Percentiles rank a stretch among this genome's conserved stretches.
Evolutionary conservation across 2,888 invertebrate species (phyloP).

Genomic region (Vanessa cardui): DNA sequence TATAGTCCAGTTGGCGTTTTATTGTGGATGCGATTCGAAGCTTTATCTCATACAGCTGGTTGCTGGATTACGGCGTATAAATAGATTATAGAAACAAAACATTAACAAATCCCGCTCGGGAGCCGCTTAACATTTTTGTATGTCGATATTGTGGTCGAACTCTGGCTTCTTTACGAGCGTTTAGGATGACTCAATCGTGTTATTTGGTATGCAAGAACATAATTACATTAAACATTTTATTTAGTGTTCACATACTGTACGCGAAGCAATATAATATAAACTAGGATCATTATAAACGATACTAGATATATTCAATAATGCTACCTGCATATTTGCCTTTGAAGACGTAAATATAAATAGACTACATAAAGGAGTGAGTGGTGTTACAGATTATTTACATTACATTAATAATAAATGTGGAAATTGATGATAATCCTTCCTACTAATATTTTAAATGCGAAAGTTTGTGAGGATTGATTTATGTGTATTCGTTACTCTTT

Average conservation of each 20-base stretch:
- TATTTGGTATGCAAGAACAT: conserved; percentile 10
- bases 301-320: background rate
- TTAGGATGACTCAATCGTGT: conserved; percentile 15
- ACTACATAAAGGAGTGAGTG: background rate
- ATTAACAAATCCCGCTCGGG: conserved; percentile 54
- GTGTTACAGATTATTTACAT: background rate
- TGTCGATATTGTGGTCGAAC: conserved; percentile 20
- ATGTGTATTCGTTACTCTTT: too few species aligned
- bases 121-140: conserved; percentile 32
- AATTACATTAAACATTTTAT: background rate
- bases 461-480: too few species aligned
- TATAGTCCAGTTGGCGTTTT: conserved; percentile 65
- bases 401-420: too few species aligned
- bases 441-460: too few species aligned
- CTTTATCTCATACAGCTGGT: conserved; percentile 77
- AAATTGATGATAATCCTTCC: too few species aligned
- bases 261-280: background rate
- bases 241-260: background rate
- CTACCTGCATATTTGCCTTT: too few species aligned
- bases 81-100: conserved; percentile 74
- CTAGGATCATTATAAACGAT: too few species aligned
- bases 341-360: background rate
- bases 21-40: conserved; percentile 68
- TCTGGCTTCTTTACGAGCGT: conserved; percentile 15
- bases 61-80: conserved; percentile 74